phyloP scores from a whole-genome alignment of 2,888 invertebrate species.

The Plagiodera versicolora region DNA sequence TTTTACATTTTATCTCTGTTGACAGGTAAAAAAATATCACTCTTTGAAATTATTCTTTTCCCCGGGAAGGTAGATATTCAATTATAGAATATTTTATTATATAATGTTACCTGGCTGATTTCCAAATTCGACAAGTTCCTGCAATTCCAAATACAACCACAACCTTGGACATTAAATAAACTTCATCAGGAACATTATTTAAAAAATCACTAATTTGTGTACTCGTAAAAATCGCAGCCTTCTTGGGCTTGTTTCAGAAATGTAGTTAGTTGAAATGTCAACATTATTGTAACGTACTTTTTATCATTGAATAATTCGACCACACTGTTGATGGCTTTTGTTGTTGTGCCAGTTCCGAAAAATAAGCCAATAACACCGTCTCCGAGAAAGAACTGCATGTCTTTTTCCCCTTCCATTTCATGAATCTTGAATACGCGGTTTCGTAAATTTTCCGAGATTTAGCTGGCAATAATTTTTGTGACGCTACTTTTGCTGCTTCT shows the following conservation, averaged over 20 bases:
- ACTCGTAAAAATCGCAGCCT: constrained; percentile 21
- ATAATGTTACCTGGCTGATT: constrained; percentile 33
- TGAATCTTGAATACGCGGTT: constrained; percentile 26
- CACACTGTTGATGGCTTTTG: constrained; percentile 36
- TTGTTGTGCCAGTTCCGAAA: constrained; percentile 35
- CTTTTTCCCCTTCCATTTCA: constrained; percentile 33
- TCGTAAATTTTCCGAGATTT: constrained; percentile 5
- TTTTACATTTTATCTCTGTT: too few species aligned
- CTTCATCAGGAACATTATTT: constrained; percentile 18
- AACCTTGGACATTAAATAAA: constrained; percentile 24
- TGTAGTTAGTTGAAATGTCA: constrained; percentile 16
- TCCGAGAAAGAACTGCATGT: constrained; percentile 35
- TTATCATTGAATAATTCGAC: constrained; percentile 32
- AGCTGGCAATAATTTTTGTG: background rate
- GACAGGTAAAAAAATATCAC: too few species aligned
- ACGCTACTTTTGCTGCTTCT: too few species aligned
- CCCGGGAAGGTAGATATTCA: too few species aligned
- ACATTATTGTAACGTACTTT: constrained; percentile 15
- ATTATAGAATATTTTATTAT: too few species aligned
- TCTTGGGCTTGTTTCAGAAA: constrained; percentile 21
- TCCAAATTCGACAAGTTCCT: constrained; percentile 32
- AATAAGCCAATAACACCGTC: constrained; percentile 37
- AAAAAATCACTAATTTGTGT: constrained; percentile 24
- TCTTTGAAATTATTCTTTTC: too few species aligned
- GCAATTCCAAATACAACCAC: constrained; percentile 24